Evolutionary conservation across 2,113 vertebrate genomes (phyloP), one percentile per base, ranked within the genome.

Genomic region (Odontesthes bonariensis): DNA sequence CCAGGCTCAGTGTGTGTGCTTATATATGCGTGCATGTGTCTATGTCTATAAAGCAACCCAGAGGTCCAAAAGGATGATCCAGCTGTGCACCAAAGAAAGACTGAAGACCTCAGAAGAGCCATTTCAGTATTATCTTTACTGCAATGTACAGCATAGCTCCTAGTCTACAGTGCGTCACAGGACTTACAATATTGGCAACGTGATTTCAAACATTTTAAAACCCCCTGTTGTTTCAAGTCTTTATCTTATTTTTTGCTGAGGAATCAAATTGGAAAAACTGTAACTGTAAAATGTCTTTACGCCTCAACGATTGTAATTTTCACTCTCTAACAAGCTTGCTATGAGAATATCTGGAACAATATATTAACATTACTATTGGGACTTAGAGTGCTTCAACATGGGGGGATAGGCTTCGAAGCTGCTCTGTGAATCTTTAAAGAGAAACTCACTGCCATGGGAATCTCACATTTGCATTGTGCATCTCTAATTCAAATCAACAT

Each of bases 61-160:
- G 2, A 64, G 85, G 82, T 82, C 85, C 89, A 89, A 66, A 60
- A 90, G 87, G 88, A 92, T 91, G 77, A 90, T 91, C 88, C 86
- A 83, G 66, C 69, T 78, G 89, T 73, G 86, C 54, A 33, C 11
- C 58, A 68, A 85, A 88, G 85, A 81, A 79, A 77, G 53, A 79
- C 81, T 20, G 73, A 87, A 91, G 84, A 90, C 64, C 72, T 77
- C 72, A 27, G 60, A 77, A 83, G 72, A 77, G 81, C 59, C 38
- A 8, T 79, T 76, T 75, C 56, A 57, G 27, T 60, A 35, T 87
- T 79, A 88, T 86, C 78, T 78, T 80, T 57, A 51, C 68, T 55
- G 73, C 59, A 78, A 81, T 79, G 83, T 75, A 65, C 68, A 42
- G 60, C 74, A 66, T 73, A 27, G 55, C 69, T 68, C 57, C 57